Base-by-base conservation (phyloP, 2,888 invertebrate genomes). In the Meloe dianella region DNA sequence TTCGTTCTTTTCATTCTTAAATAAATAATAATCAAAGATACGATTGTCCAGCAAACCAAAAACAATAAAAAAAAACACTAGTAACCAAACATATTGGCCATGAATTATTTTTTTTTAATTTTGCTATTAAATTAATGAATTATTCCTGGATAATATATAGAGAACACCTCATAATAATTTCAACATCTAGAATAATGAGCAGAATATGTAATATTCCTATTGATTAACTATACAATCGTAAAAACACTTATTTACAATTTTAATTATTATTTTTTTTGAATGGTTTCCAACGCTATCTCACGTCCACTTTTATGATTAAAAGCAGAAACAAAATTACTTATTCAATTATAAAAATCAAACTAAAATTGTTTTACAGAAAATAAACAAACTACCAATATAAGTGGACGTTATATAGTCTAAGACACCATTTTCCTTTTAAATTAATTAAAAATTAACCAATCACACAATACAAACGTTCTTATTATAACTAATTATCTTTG, bases 221-320 rank as follows among this genome's bases (percentile, higher is more conserved):
- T 68, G 71, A 74, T 73, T 69, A 74, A 75, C 70, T 74, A 77
- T 75, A 76, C 72, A 74, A 73, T 73, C 68, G 72, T 74, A 70
- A 70, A 74, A 76, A 74, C 73, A 74, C 71, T 64, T 76, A 76
- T 76, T 71, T 76, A 76, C 75, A 76, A 71, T 63, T 65, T 66
- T 73, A n/a, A n/a, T n/a, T n/a, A n/a, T n/a, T n/a, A n/a, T n/a
- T n/a, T 71, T 64, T 67, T 63, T 62, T 60, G 65, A 65, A 17
- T 22, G 35, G 29, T n/a, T 27, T 51, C 22, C n/a, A 12, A 62
- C 32, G 57, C 56, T 57, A 68, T 71, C 69, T 64, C 66, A 70
- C 71, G 71, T 69, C 66, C 65, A 62, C 61, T 51, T 35, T 63
- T 68, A 65, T 64, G 27, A 41, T 63, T 69, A 66, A 63, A 71